Evolutionary conservation across 2,888 invertebrate species (phyloP), one percentile per base, ranked within the genome.

Genomic region (Pyrrhia umbra): DNA sequence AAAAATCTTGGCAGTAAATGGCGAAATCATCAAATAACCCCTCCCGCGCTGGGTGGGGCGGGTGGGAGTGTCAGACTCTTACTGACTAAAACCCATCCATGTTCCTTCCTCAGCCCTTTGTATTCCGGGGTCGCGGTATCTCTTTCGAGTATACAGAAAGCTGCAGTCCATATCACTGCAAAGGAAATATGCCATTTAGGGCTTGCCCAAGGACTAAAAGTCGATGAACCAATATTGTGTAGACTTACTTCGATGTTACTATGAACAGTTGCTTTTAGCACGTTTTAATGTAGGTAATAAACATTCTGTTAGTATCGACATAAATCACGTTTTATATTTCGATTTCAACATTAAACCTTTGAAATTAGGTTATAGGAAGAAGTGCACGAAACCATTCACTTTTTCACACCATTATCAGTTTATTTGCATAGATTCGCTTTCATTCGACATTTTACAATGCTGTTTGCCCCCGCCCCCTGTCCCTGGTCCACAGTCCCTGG

Each of bases 341-440:
- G 18, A 68, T 75, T 56, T 45, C 47, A 45, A 46, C 54, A 74
- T 47, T 8, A 57, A 61, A 62, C 39, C 51, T 67, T 58, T 72
- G 23, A 20, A 73, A 59, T 58, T 55, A 16, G 61, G 46, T 62
- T 66, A 62, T 9, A 61, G 21, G 50, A 68, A 6, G 51, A 57
- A 42, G 16, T 27, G 5, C 5, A 27, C 45, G 6, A 9, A 49
- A 46, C 21, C 57, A 42, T 65, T 72, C 55, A 50, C 72, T 64
- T 55, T 40, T 50, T 34, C 34, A 52, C 18, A 40, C 9, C 16
- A 3, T 40, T 52, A 70, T 61, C 37, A 39, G 27, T 54, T 52
- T 39, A 16, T 45, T 45, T 15, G 8, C 34, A 34, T 69, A 30
- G 23, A 45, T 39, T 39, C 3, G 8, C 23, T 50, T n/a, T 23